Conservation (phyloP, 2,888 invertebrate genomes). For the Nymphalis polychloros region DNA sequence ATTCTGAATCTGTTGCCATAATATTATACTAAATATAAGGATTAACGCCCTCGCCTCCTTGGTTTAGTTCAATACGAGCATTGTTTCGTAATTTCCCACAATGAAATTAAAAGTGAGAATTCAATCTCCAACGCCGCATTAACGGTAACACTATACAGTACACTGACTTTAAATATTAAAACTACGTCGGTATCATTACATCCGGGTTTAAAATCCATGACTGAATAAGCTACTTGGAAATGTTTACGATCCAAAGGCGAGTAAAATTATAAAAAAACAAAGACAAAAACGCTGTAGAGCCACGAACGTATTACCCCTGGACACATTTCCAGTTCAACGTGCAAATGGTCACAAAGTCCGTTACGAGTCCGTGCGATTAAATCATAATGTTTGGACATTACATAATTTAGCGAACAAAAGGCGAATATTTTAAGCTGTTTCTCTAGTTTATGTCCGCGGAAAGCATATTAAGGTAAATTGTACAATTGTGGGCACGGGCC, state of each 20-base stretch:
- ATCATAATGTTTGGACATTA: conserved; percentile 68
- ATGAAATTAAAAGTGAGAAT: conserved; percentile 76
- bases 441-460: conserved; percentile 72
- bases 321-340: conserved; percentile 3
- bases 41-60: conserved; percentile 17
- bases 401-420: conserved; percentile 74
- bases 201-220: conserved; percentile 69
- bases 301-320: neutral
- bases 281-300: conserved; percentile 5
- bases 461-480: conserved; percentile 78
- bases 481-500: conserved; percentile 79
- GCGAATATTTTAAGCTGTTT: conserved; percentile 69
- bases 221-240: conserved; percentile 30
- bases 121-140: conserved; percentile 60
- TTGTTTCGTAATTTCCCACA: conserved; percentile 58
- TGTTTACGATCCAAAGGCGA: conserved; percentile 21
- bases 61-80: conserved; percentile 39
- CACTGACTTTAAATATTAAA: conserved; percentile 68
- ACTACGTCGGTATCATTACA: conserved; percentile 53
- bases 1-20: neutral
- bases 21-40: conserved; percentile 7
- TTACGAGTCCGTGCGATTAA: conserved; percentile 55
- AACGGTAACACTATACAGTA: conserved; percentile 69
- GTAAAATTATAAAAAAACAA: conserved; percentile 23
- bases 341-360: conserved; percentile 20